Percentiles rank a stretch among this genome's conserved stretches.
Evolutionary conservation across 2,888 invertebrate genomes (phyloP).

Genomic region (Ceraclea dissimilis): DNA sequence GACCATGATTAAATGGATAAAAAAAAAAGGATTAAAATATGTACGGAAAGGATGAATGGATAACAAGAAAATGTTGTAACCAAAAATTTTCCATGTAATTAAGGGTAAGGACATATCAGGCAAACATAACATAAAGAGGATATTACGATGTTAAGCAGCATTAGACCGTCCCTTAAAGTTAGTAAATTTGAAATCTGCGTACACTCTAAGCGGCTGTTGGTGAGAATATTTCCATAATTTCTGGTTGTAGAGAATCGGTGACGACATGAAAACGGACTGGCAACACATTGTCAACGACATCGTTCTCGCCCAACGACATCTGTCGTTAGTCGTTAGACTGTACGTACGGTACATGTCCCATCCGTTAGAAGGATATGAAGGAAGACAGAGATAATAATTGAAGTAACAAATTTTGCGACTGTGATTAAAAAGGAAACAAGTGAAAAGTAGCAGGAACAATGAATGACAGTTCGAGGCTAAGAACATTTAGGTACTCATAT

Average conservation of each 20-base stretch:
- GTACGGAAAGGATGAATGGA: too few relatives aligned
- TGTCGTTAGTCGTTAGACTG: slow-evolving; percentile 1
- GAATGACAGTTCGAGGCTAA: too few relatives aligned
- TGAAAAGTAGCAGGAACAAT: too few relatives aligned
- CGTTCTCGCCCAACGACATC: slow-evolving; percentile 1
- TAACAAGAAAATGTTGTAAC: too few relatives aligned
- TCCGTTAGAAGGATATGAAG: background rate
- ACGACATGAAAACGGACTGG: slow-evolving; percentile 3
- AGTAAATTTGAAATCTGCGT: background rate
- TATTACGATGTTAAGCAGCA: background rate
- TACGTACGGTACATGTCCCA: background rate
- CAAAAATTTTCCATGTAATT: too few relatives aligned
- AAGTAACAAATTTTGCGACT: too few relatives aligned
- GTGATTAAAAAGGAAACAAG: too few relatives aligned
- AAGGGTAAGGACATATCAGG: background rate
- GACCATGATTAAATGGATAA: too few relatives aligned
- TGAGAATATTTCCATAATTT: background rate
- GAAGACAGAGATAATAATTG: background rate
- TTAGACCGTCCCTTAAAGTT: background rate
- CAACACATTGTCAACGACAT: background rate
- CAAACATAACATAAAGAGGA: background rate
- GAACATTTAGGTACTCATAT: too few relatives aligned
- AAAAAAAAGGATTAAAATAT: too few relatives aligned
- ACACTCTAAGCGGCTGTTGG: background rate
- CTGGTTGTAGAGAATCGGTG: background rate